These are phyloP conservation scores for Spinus olivaceus DNA, from an alignment of 2,797 vertebrate genomes.

Conservation along the genomic window DNA sequence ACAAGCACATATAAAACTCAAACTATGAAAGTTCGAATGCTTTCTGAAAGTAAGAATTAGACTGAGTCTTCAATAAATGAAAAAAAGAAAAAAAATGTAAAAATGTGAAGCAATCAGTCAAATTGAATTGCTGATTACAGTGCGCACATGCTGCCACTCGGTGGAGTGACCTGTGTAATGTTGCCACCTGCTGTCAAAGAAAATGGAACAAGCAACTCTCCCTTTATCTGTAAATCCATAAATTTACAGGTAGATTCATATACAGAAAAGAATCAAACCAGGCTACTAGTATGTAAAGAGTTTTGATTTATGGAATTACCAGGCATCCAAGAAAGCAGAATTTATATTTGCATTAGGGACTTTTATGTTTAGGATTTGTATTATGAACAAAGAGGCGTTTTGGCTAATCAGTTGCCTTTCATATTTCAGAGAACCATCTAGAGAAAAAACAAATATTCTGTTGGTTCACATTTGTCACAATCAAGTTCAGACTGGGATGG, in stretches of 20 bases:
- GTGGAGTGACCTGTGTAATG: background rate
- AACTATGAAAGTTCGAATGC: background rate
- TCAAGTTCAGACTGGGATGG: background rate
- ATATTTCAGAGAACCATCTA: background rate
- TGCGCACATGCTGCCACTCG: rapidly evolving
- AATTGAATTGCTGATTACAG: background rate
- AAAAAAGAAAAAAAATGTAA: background rate
- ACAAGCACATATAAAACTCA: background rate
- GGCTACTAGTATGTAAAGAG: background rate
- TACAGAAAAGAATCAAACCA: background rate
- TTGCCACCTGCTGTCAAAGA: slow-evolving; percentile 28
- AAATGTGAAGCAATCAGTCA: background rate
- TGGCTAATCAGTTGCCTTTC: background rate
- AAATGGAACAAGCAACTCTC: background rate
- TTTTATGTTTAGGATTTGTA: background rate
- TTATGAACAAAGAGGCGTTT: background rate
- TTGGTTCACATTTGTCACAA: background rate
- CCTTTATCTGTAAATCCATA: background rate
- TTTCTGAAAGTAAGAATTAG: background rate
- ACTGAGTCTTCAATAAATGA: background rate
- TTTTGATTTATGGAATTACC: background rate
- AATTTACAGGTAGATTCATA: background rate
- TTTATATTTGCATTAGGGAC: background rate
- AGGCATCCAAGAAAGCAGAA: background rate
- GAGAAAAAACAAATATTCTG: background rate